Conservation (phyloP, 2,888 invertebrate genomes). For the Galerucella calmariensis region DNA sequence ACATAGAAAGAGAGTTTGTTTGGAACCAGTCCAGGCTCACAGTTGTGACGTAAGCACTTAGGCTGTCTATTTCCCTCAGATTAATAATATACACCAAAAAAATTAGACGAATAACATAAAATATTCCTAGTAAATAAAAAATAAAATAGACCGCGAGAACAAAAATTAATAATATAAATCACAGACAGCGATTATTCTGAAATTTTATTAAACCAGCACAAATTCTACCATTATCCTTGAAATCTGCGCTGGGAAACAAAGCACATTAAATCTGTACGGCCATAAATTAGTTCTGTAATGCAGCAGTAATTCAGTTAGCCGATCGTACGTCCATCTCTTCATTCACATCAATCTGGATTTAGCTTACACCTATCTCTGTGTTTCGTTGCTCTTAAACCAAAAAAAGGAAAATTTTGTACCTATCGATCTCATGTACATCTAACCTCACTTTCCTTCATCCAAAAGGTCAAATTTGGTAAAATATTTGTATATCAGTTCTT, state of each 20-base stretch:
- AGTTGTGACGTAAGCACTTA: no score
- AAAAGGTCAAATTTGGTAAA: no score
- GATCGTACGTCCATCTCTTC: constrained; percentile 60
- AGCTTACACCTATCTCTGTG: constrained; percentile 57
- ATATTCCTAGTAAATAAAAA: no score
- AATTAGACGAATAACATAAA: no score
- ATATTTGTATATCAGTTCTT: no score
- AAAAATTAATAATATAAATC: constrained; percentile 20
- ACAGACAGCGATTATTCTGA: constrained; percentile 44
- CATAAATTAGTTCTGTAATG: constrained; percentile 61
- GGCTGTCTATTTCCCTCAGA: no score
- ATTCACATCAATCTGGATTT: constrained; percentile 62
- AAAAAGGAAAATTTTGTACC: constrained; percentile 9
- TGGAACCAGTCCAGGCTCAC: no score
- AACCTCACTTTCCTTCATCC: no score
- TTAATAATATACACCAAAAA: no score
- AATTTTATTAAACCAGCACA: constrained; percentile 54
- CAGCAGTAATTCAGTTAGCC: constrained; percentile 63
- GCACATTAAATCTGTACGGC: constrained; percentile 60
- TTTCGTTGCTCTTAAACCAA: constrained; percentile 44
- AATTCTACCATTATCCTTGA: constrained; percentile 58
- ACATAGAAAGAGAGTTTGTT: no score
- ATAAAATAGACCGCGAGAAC: no score
- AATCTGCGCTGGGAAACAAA: constrained; percentile 59
- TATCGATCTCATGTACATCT: no score